Conservation (phyloP, 1,140 invertebrate genomes). For the Ditylenchus dipsaci region DNA sequence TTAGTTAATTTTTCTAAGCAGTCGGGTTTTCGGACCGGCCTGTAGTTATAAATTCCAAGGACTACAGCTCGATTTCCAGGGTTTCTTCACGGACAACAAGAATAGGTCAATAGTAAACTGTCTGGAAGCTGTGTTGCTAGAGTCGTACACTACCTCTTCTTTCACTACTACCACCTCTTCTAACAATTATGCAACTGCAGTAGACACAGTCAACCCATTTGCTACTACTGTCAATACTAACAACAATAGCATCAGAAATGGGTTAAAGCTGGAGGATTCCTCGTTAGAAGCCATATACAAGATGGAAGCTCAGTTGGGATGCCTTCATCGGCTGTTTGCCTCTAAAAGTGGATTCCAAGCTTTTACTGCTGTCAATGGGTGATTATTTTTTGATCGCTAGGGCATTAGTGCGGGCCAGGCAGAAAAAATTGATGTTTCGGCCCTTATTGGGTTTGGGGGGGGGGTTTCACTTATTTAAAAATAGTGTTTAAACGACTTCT, state of each 20-base stretch:
- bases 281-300: slow-evolving; percentile 65
- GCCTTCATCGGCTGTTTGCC: slow-evolving; percentile 81
- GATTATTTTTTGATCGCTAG: too few relatives aligned
- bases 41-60: too few relatives aligned
- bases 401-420: too few relatives aligned
- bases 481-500: too few relatives aligned
- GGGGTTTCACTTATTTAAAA: too few relatives aligned
- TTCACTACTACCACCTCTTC: not conserved
- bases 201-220: not conserved
- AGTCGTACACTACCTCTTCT: slow-evolving; percentile 29
- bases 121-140: slow-evolving; percentile 71
- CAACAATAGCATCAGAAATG: not conserved
- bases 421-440: not conserved
- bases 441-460: too few relatives aligned
- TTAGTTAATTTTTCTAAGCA: too few relatives aligned
- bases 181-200: not conserved
- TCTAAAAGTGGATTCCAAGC: slow-evolving; percentile 95
- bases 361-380: slow-evolving; percentile 83
- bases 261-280: slow-evolving; percentile 7
- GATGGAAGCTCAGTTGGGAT: slow-evolving; percentile 84
- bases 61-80: slow-evolving; percentile 62
- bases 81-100: slow-evolving; percentile 94
- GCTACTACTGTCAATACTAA: not conserved
- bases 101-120: slow-evolving; percentile 85
- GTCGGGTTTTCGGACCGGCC: too few relatives aligned